A percentile compares a stretch with the other conserved stretches of the same genome.
phyloP scores from a whole-genome alignment of 1,140 invertebrate species.

The Eurytemora carolleeae region DNA sequence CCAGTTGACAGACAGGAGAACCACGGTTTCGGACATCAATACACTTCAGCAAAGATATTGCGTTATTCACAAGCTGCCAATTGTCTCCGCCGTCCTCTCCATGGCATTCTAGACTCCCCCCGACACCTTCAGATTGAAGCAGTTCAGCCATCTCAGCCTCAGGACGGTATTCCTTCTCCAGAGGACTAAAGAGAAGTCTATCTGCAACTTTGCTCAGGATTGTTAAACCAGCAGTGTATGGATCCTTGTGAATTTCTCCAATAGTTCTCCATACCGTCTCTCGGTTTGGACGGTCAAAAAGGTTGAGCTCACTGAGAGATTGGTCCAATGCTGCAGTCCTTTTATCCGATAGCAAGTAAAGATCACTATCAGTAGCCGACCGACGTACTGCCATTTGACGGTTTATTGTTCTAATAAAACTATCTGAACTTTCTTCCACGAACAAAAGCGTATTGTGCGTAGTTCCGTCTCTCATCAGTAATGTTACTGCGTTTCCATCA shows the following conservation, averaged over 20 bases:
- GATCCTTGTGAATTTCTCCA: slow-evolving; percentile 1
- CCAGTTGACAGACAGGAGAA: slow-evolving; percentile 45
- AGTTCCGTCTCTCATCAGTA: slow-evolving; percentile 38
- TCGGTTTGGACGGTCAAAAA: slow-evolving; percentile 41
- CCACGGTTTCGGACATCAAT: slow-evolving; percentile 29
- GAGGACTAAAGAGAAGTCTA: slow-evolving; percentile 18
- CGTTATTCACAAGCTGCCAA: slow-evolving; percentile 6
- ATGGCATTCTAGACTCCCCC: slow-evolving; percentile 24
- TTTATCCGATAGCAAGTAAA: slow-evolving; percentile 43
- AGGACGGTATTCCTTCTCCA: slow-evolving; percentile 24
- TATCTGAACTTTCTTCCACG: slow-evolving; percentile 58
- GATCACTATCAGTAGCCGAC: slow-evolving; percentile 43
- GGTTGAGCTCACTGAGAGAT: slow-evolving; percentile 61
- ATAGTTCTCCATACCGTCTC: slow-evolving; percentile 15
- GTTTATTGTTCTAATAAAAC: slow-evolving; percentile 37
- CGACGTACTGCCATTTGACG: slow-evolving; percentile 20
- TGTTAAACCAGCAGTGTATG: background rate
- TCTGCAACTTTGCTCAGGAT: background rate
- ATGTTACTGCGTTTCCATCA: background rate
- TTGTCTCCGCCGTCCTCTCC: slow-evolving; percentile 20
- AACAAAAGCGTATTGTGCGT: slow-evolving; percentile 60
- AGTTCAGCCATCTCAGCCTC: slow-evolving; percentile 36
- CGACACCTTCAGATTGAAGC: too few species aligned
- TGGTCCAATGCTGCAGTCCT: slow-evolving; percentile 46
- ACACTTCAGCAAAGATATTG: slow-evolving; percentile 12